Conservation (phyloP, 2,113 vertebrate species). For the Macheiramphus alcinus region DNA sequence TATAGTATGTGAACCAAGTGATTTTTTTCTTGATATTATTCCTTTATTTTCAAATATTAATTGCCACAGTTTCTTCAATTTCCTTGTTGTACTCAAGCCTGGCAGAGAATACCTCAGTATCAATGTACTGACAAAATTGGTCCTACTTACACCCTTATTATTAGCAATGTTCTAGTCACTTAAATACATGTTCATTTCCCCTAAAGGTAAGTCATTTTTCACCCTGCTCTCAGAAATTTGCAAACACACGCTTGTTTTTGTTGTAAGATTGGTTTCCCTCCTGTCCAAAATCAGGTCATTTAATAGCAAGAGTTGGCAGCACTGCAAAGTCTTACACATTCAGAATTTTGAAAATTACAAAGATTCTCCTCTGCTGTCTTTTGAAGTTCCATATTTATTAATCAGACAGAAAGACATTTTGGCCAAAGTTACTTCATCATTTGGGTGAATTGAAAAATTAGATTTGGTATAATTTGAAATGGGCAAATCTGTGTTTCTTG, state of each 20-base stretch:
- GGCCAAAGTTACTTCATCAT: not conserved
- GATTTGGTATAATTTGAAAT: not conserved
- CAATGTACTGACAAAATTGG: not conserved
- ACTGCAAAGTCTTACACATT: not conserved
- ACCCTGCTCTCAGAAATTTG: not conserved
- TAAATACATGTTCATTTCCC: not conserved
- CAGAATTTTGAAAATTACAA: not conserved
- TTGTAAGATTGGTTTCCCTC: not conserved
- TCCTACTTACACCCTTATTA: not conserved
- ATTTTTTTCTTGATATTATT: not conserved
- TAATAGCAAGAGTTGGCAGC: not conserved
- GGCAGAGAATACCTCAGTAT: not conserved
- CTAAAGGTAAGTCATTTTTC: not conserved
- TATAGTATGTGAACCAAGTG: not conserved
- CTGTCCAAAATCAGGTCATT: not conserved
- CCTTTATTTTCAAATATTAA: not conserved
- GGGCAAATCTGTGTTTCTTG: not conserved
- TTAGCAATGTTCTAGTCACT: not conserved
- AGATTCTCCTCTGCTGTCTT: not conserved
- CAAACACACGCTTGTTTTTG: not conserved
- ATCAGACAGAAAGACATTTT: slow-evolving; percentile 20
- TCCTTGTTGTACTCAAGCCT: not conserved
- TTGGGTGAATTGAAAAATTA: not conserved
- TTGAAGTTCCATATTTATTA: not conserved
- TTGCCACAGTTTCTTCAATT: not conserved